These are phyloP conservation scores for Drosophila antonietae DNA, from an alignment of 2,888 invertebrate species.

Conservation along the genomic window DNA sequence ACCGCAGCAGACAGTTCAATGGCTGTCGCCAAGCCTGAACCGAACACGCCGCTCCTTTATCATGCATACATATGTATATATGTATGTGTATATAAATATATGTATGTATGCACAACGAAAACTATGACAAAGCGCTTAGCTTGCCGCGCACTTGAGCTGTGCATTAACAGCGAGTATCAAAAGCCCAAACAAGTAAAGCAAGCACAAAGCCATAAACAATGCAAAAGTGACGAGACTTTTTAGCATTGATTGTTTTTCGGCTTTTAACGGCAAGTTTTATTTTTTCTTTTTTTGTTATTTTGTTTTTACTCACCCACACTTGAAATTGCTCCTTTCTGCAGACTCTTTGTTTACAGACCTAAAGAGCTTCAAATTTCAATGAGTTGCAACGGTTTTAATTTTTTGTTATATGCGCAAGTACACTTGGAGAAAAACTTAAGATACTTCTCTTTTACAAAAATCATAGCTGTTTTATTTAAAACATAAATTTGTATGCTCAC, in stretches of 20 bases:
- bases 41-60: background rate
- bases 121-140: constrained; percentile 43
- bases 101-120: background rate
- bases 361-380: constrained; percentile 53
- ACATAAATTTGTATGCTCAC: too few species aligned
- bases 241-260: constrained; percentile 45
- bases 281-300: constrained; percentile 5
- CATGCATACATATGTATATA: background rate
- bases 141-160: constrained; percentile 37
- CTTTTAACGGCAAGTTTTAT: constrained; percentile 27
- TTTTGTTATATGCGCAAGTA: background rate
- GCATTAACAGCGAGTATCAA: constrained; percentile 37
- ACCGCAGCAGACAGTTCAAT: constrained; percentile 42
- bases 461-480: too few species aligned
- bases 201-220: constrained; percentile 37
- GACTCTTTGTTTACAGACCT: background rate
- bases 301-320: background rate
- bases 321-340: background rate
- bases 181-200: constrained; percentile 24
- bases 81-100: background rate
- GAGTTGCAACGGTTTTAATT: constrained; percentile 43
- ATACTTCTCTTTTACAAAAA: background rate
- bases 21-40: constrained; percentile 19
- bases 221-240: constrained; percentile 43
- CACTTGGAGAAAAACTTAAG: background rate